Percentiles rank a stretch among this genome's conserved stretches.
Conservation (phyloP, 2,888 invertebrate species). For the Latrodectus elegans region DNA sequence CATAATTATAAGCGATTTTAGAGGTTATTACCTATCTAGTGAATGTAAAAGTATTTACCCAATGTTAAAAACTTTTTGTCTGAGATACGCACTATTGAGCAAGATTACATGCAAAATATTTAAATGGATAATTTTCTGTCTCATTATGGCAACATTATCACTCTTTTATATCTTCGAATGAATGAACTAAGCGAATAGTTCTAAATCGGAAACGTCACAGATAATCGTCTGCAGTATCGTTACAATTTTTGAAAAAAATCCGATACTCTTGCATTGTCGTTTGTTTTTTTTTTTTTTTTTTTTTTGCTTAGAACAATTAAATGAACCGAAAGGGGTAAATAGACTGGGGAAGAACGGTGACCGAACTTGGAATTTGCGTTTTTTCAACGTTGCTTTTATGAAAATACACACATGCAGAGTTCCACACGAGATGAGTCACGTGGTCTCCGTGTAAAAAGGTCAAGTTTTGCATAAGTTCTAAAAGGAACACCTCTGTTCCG, state of each 20-base stretch:
- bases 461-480: conserved; percentile 8
- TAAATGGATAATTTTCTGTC: too few species aligned
- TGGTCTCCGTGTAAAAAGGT: conserved; percentile 35
- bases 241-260: neutral
- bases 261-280: neutral
- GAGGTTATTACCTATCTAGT: too few species aligned
- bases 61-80: too few species aligned
- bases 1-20: too few species aligned
- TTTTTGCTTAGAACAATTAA: neutral
- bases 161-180: too few species aligned
- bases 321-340: neutral
- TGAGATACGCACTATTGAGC: too few species aligned
- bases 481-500: conserved; percentile 1
- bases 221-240: too few species aligned
- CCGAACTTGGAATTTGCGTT: conserved; percentile 2
- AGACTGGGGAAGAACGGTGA: neutral
- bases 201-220: too few species aligned
- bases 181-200: too few species aligned
- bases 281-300: neutral
- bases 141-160: too few species aligned
- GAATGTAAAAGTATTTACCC: too few species aligned
- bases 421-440: conserved; percentile 31
- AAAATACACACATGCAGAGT: neutral
- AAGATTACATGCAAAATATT: too few species aligned
- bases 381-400: neutral